Evolutionary conservation across 2,797 vertebrate genomes (phyloP).

Genomic region (Poliocrania exsul): DNA sequence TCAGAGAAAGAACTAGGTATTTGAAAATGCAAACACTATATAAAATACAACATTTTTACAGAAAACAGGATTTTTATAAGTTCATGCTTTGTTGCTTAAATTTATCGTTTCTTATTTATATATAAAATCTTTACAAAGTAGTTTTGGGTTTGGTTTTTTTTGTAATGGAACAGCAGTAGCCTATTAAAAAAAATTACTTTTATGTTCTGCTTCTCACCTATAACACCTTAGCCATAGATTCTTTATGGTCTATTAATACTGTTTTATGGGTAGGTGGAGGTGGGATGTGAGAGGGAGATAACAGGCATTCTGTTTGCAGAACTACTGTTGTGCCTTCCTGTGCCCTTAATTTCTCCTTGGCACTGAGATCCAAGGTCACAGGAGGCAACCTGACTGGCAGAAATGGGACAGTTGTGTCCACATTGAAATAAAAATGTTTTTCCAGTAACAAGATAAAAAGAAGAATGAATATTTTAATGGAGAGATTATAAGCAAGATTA

Average conservation of each 20-base stretch:
- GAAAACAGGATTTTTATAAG: neutral
- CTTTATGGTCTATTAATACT: neutral
- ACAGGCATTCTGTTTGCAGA: neutral
- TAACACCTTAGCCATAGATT: neutral
- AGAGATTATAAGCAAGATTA: neutral
- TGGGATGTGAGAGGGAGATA: neutral
- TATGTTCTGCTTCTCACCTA: neutral
- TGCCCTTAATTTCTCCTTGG: neutral
- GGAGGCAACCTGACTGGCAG: neutral
- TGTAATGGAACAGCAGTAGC: neutral
- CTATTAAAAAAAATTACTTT: neutral
- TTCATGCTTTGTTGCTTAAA: neutral
- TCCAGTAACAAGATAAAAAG: neutral
- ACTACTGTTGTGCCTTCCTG: neutral
- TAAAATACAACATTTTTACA: neutral
- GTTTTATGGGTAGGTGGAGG: neutral
- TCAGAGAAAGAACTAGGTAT: slow-evolving; percentile 85
- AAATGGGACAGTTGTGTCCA: neutral
- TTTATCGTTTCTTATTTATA: neutral
- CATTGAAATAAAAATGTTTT: neutral
- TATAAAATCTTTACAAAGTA: neutral
- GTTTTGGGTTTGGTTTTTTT: neutral
- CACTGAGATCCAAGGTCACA: neutral
- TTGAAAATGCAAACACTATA: neutral
- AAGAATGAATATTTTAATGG: neutral